phyloP scores from a whole-genome alignment of 1,140 invertebrate species.

The Belonocnema kinseyi region DNA sequence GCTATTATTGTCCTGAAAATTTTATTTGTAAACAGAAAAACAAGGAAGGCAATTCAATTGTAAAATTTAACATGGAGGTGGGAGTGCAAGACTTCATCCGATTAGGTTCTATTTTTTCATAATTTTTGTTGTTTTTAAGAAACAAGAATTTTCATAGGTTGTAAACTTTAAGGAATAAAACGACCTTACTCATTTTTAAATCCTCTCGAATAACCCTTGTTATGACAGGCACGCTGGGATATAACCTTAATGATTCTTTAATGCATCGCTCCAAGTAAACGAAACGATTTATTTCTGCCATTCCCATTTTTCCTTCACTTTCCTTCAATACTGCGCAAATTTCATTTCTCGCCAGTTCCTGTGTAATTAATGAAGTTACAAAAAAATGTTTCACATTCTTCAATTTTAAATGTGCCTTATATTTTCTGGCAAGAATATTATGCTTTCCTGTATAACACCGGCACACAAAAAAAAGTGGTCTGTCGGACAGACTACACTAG shows the following conservation, averaged over 20 bases:
- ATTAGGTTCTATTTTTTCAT: too few relatives aligned
- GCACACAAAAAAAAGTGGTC: too few relatives aligned
- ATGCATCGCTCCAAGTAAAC: conserved; percentile 47
- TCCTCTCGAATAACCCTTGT: conserved; percentile 35
- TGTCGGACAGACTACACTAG: too few relatives aligned
- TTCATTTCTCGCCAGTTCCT: conserved; percentile 33
- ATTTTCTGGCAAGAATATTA: background rate
- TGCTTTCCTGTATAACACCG: background rate
- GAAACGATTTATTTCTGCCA: conserved; percentile 35
- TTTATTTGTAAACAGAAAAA: too few relatives aligned
- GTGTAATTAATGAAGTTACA: background rate
- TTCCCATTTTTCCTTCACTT: conserved; percentile 31
- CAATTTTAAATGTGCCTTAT: background rate
- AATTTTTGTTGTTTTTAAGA: too few relatives aligned
- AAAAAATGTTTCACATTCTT: too few relatives aligned
- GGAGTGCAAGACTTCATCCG: too few relatives aligned
- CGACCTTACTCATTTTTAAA: conserved; percentile 37
- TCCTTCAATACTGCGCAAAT: conserved; percentile 26
- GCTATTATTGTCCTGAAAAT: too few relatives aligned
- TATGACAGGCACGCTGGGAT: conserved; percentile 43
- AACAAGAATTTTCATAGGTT: too few relatives aligned
- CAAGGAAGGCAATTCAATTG: too few relatives aligned
- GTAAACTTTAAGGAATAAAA: too few relatives aligned
- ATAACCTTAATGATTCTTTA: conserved; percentile 48
- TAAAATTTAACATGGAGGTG: too few relatives aligned